Conservation (phyloP, 2,888 invertebrate genomes). For the Oscheius sp. region DNA sequence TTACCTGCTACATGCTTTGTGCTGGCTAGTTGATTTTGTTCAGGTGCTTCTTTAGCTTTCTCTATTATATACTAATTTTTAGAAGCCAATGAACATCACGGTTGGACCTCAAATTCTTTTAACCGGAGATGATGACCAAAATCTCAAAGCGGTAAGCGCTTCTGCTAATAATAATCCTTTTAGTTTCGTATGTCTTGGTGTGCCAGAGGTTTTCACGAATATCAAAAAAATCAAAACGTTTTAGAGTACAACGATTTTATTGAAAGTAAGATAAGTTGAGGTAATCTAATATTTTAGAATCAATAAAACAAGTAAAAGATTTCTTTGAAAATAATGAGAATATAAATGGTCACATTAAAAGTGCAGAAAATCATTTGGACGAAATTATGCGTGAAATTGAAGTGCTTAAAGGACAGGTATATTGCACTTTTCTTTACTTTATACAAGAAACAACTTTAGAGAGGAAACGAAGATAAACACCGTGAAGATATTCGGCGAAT, state of each 20-base stretch:
- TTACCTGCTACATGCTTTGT: conserved; percentile 28
- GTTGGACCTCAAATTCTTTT: conserved; percentile 19
- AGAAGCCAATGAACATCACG: neutral
- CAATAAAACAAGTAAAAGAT: conserved; percentile 3
- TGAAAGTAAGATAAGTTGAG: neutral
- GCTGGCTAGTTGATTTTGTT: conserved; percentile 27
- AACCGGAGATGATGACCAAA: conserved; percentile 8
- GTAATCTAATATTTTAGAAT: neutral
- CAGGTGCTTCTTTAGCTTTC: neutral
- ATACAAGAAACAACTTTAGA: neutral
- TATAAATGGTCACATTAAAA: conserved; percentile 18
- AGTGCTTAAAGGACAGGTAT: conserved; percentile 11
- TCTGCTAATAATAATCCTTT: neutral
- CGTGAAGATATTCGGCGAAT: conserved; percentile 18
- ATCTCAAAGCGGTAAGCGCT: conserved; percentile 4
- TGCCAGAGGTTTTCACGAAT: conserved; percentile 3
- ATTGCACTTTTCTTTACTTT: neutral
- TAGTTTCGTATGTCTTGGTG: conserved; percentile 18
- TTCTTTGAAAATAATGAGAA: conserved; percentile 27
- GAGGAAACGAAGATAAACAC: conserved; percentile 11
- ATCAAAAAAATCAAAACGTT: neutral
- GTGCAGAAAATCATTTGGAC: neutral
- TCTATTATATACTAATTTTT: neutral
- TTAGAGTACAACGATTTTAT: conserved; percentile 3
- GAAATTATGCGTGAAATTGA: conserved; percentile 6